Base-by-base conservation (phyloP, 1,140 invertebrate species). In the Drosophila orosa region DNA sequence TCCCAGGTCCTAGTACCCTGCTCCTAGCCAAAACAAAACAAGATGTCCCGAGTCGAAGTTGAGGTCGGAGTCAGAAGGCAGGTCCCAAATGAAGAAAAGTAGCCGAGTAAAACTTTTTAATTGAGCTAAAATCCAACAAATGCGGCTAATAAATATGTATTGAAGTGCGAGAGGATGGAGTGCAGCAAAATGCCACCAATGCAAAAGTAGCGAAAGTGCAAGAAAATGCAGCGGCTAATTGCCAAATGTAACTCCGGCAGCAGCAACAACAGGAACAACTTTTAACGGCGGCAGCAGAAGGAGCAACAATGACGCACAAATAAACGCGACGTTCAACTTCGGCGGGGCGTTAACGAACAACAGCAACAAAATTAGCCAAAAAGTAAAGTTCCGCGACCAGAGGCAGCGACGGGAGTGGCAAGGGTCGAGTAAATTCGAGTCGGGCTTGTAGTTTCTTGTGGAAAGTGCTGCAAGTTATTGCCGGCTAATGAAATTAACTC, bases 71-170 rank as follows among this genome's bases (percentile, higher is more conserved):
- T 76, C 72, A 86, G 75, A 74, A 57, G 71, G 75, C 79, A 78
- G 66, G 48, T 74, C 62, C 58, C 61, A 89, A 84, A 84, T 89
- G 84, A 84, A 89, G 85, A 84, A 89, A 89, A 89, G 80, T 84
- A 83, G 84, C 84, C 59, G 71, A 82, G 83, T 78, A 83, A 87
- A 87, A 87, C 73, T 87, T 87, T 87, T 87, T 87, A 87, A 87
- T 87, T 87, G 84, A 87, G 84, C 84, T 80, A 87, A 89, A 82
- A 87, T 87, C 83, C 83, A 87, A 87, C 83, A 87, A 87, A 87
- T 87, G 83, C 83, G 83, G 83, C 83, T 87, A 87, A 87, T 87
- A 87, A 87, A 87, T 87, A 87, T 87, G 84, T 87, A 87, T 87
- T 89, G 84, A 77, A 81, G 82, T 81, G 74, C 47, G 31, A 60